phyloP scores from a whole-genome alignment of 2,797 vertebrate genomes.

The Kryptolebias ocellatus region DNA sequence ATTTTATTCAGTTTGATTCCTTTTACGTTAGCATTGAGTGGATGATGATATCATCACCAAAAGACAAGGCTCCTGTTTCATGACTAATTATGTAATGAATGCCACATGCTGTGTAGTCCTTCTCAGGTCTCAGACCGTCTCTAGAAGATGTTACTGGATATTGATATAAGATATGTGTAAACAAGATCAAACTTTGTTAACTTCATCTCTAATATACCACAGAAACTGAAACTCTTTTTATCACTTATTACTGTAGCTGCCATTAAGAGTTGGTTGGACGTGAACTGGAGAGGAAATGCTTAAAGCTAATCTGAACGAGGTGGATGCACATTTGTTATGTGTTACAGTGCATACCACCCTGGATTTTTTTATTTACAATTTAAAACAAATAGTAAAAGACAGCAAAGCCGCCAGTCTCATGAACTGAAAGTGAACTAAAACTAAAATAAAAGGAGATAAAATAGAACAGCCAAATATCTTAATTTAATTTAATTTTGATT shows the following conservation, averaged over 20 bases:
- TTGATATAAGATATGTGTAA: conserved; percentile 46
- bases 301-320: neutral
- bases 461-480: neutral
- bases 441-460: neutral
- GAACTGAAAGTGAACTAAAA: neutral
- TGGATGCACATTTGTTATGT: too few species aligned
- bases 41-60: conserved; percentile 58
- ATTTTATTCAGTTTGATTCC: conserved; percentile 38
- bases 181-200: conserved; percentile 53
- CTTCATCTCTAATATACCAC: conserved; percentile 32
- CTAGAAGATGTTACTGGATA: conserved; percentile 67
- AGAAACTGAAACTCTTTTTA: conserved; percentile 36
- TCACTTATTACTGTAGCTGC: conserved; percentile 10
- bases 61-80: conserved; percentile 42
- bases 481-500: neutral
- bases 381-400: too few species aligned
- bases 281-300: too few species aligned
- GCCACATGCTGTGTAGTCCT: conserved; percentile 48
- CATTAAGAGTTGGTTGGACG: too few species aligned
- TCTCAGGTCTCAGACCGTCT: conserved; percentile 64
- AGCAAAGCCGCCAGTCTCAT: too few species aligned
- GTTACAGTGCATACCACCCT: too few species aligned
- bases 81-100: conserved; percentile 65
- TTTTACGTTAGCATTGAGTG: conserved; percentile 51
- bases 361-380: too few species aligned